Base-by-base conservation (phyloP, 2,113 vertebrate species). In the Anolis carolinensis region DNA sequence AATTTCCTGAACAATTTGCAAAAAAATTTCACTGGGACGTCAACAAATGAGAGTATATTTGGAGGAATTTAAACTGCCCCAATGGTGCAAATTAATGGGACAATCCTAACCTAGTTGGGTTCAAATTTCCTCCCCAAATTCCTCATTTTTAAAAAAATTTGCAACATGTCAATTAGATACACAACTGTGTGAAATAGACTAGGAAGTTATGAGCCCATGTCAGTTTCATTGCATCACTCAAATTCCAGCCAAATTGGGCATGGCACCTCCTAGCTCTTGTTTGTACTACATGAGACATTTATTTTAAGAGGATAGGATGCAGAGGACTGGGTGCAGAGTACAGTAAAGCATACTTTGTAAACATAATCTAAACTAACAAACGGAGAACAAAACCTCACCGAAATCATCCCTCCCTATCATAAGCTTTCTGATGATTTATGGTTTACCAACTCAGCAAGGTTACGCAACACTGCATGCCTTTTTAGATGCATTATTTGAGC, bases 401-500 rank as follows among this genome's bases (percentile, higher is more conserved):
- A 78, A 78, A 67, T 81, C 84, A 90, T 90, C 86, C 93, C 93
- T 94, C 96, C 91, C 95, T 95, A 95, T 96, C 94, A 90, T 92
- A 95, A 96, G 93, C 95, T 94, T 95, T 95, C 94, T 94, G 93
- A 96, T 97, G 96, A 97, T 97, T 97, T 97, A 97, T 96, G 95
- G 95, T 97, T 96, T 95, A 97, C 96, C 96, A 96, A 96, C 95
- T 96, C 95, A 92, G 92, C 95, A 94, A 96, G 94, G 97, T 98
- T 97, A 97, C 84, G 96, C 98, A 98, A 97, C 95, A 85, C 92
- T 95, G 96, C 96, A 92, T 96, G 97, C 96, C 96, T 97, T 98
- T 96, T 98, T 96, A 97, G 97, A 97, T 95, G 96, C 95, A 94
- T 97, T 97, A 97, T 97, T 98, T 96, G 96, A 98, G 96, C 97